These are phyloP conservation scores for Cheumatopsyche charites DNA, from an alignment of 1,140 invertebrate genomes.

Conservation along the genomic window DNA sequence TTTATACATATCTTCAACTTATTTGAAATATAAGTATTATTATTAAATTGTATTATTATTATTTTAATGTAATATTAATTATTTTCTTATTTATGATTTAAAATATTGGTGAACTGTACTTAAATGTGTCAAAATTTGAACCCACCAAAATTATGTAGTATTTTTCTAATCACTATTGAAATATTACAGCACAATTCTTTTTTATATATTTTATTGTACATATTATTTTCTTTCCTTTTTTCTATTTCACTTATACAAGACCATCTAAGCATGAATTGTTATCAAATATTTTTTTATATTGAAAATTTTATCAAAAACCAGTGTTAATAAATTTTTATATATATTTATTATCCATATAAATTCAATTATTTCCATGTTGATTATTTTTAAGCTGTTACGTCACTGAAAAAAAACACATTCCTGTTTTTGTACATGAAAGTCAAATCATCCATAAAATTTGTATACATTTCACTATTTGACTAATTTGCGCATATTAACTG, in stretches of 20 bases:
- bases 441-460: background rate
- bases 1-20: background rate
- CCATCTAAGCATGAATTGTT: background rate
- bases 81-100: no score
- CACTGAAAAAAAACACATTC: constrained; percentile 1
- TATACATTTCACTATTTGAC: no score
- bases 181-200: constrained; percentile 3
- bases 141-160: constrained; percentile 14
- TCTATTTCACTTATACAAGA: background rate
- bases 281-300: background rate
- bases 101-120: constrained; percentile 16
- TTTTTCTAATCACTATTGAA: background rate
- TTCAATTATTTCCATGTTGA: background rate
- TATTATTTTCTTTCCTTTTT: background rate
- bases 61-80: background rate
- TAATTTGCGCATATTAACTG: no score
- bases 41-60: background rate
- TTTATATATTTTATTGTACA: background rate
- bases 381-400: background rate
- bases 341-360: no score
- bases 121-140: background rate
- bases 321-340: no score
- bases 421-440: background rate
- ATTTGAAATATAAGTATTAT: background rate
- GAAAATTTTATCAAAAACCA: constrained; percentile 1